Percentiles rank a stretch among this genome's conserved stretches.
Evolutionary conservation across 2,888 invertebrate species (phyloP).

Genomic region (Tridacna crocea): DNA sequence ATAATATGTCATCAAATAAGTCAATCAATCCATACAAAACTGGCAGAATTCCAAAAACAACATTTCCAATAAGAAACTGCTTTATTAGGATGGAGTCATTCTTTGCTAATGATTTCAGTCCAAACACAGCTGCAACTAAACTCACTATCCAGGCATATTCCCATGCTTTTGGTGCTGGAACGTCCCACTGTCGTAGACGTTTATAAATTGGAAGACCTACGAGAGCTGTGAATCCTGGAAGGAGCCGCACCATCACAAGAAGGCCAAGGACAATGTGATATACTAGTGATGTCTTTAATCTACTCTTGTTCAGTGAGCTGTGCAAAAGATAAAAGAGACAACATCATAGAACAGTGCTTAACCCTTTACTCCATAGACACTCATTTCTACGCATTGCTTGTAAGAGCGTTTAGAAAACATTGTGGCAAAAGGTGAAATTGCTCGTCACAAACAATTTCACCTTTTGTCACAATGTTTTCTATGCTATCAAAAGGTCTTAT

Average conservation of each 20-base stretch:
- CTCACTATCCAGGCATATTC: constrained; percentile 97
- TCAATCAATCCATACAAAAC: constrained; percentile 92
- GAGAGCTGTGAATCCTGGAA: constrained; percentile 95
- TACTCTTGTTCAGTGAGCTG: constrained; percentile 98
- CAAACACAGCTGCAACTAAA: constrained; percentile 92
- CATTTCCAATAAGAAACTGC: constrained; percentile 88
- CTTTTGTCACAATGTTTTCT: too few species aligned
- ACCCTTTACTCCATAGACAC: too few species aligned
- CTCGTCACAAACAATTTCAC: too few species aligned
- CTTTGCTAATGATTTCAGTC: constrained; percentile 92
- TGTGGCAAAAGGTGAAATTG: too few species aligned
- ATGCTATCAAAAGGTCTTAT: too few species aligned
- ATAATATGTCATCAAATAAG: constrained; percentile 93
- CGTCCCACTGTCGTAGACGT: constrained; percentile 90
- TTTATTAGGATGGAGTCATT: constrained; percentile 88
- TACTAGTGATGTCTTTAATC: constrained; percentile 96
- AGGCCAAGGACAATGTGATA: constrained; percentile 96
- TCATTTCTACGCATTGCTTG: too few species aligned
- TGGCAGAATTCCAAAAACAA: constrained; percentile 92
- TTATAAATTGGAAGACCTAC: constrained; percentile 97
- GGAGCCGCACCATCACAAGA: constrained; percentile 95
- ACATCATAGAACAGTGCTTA: not conserved
- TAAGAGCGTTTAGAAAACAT: too few species aligned
- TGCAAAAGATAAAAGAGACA: constrained; percentile 83
- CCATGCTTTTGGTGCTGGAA: constrained; percentile 96